Conservation (phyloP, 2,888 invertebrate species). For the Tillus elongatus region DNA sequence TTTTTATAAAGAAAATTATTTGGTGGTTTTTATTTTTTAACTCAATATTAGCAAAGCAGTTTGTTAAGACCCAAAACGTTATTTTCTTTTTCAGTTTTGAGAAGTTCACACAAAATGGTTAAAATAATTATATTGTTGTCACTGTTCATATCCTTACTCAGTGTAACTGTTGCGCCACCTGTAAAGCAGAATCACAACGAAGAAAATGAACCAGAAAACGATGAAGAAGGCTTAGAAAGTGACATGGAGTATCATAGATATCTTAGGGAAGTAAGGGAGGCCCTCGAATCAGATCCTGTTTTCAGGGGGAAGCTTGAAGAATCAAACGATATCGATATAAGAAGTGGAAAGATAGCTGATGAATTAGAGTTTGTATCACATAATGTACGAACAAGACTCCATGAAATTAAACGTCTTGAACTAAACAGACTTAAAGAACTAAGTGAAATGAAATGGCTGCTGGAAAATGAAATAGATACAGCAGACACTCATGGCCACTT, state of each 20-base stretch:
- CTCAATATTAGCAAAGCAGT: too few relatives aligned
- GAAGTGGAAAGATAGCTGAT: slow-evolving; percentile 77
- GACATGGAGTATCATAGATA: slow-evolving; percentile 79
- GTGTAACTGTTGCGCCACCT: slow-evolving; percentile 40
- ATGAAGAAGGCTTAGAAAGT: slow-evolving; percentile 35
- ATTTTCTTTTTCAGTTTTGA: too few relatives aligned
- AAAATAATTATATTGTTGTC: too few relatives aligned
- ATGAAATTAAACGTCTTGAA: slow-evolving; percentile 83
- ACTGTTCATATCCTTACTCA: slow-evolving; percentile 11
- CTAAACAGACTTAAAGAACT: slow-evolving; percentile 66
- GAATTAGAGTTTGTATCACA: slow-evolving; percentile 80
- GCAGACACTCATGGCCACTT: slow-evolving; percentile 62
- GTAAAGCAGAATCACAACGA: slow-evolving; percentile 37
- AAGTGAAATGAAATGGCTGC: slow-evolving; percentile 44
- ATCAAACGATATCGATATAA: slow-evolving; percentile 70
- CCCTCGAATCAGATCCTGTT: slow-evolving; percentile 74
- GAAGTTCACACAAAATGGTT: too few relatives aligned
- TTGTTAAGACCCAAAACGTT: too few relatives aligned
- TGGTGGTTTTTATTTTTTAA: too few relatives aligned
- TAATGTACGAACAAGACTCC: slow-evolving; percentile 71
- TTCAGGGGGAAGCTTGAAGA: slow-evolving; percentile 70
- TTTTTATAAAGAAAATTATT: too few relatives aligned
- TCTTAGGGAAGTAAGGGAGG: slow-evolving; percentile 74
- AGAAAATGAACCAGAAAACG: slow-evolving; percentile 28
- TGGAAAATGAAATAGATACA: slow-evolving; percentile 40